Evolutionary conservation across 2,888 invertebrate species (phyloP).

Genomic region (Dichetophora obliterata): DNA sequence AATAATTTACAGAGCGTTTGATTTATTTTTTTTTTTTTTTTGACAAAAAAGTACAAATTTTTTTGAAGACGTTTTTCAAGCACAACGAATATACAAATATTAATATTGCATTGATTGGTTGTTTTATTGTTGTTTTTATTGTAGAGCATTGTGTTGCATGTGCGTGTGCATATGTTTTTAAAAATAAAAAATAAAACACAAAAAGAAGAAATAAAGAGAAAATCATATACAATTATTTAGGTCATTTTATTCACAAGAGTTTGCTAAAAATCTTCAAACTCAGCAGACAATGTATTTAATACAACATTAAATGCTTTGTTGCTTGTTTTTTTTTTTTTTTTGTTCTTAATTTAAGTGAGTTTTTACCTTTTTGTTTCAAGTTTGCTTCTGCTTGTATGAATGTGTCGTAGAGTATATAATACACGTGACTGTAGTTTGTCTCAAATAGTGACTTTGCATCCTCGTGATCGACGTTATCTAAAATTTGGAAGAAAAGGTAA

Average conservation of each 20-base stretch:
- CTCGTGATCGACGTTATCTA: constrained; percentile 89
- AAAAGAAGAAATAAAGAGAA: constrained; percentile 7
- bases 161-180: constrained; percentile 20
- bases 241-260: constrained; percentile 1
- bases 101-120: not conserved
- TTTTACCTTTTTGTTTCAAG: constrained; percentile 89
- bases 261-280: not conserved
- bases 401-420: constrained; percentile 94
- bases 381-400: constrained; percentile 93
- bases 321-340: too few species aligned
- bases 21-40: too few species aligned
- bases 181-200: constrained; percentile 2
- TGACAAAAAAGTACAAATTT: not conserved
- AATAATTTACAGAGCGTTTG: not conserved
- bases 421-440: constrained; percentile 94
- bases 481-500: not conserved
- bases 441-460: constrained; percentile 95
- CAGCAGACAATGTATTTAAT: not conserved
- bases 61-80: not conserved
- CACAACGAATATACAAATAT: not conserved
- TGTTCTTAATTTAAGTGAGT: not conserved
- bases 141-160: not conserved
- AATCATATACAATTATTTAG: constrained; percentile 13
- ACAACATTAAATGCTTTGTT: constrained; percentile 4
- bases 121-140: not conserved